phyloP scores from a whole-genome alignment of 2,113 vertebrate genomes.

The Tetraodon nigroviridis region DNA sequence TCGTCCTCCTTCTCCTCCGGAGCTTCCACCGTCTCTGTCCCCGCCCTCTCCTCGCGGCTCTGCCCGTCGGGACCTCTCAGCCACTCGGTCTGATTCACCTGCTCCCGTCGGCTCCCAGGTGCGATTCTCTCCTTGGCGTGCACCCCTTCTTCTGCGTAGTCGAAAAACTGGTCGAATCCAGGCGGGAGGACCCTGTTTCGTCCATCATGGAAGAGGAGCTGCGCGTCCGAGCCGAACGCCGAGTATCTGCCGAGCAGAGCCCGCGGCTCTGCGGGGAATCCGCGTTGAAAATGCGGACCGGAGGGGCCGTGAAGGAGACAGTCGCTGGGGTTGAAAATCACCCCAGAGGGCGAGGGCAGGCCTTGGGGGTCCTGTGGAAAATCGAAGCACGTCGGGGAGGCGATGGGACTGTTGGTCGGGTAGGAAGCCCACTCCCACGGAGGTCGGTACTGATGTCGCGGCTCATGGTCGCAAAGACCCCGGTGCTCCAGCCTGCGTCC shows the following conservation, averaged over 20 bases:
- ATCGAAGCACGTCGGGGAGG: slow-evolving; percentile 10
- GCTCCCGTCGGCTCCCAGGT: slow-evolving; percentile 71
- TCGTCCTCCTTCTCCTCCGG: slow-evolving; percentile 78
- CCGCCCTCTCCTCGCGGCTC: slow-evolving; percentile 77
- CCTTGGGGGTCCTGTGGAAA: neutral
- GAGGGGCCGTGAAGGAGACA: slow-evolving; percentile 57
- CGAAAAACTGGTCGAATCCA: slow-evolving; percentile 87
- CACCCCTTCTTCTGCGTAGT: slow-evolving; percentile 75
- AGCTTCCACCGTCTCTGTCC: slow-evolving; percentile 78
- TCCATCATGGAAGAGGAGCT: slow-evolving; percentile 57
- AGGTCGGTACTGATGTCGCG: slow-evolving; percentile 9
- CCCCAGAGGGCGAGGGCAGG: neutral
- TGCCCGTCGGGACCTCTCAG: slow-evolving; percentile 31
- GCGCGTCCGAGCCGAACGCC: slow-evolving; percentile 7
- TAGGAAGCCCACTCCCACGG: slow-evolving; percentile 83
- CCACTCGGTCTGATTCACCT: slow-evolving; percentile 18
- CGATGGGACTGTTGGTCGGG: slow-evolving; percentile 65
- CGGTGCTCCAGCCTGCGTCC: slow-evolving; percentile 15
- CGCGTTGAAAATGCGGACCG: slow-evolving; percentile 49
- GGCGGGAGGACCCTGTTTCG: slow-evolving; percentile 82
- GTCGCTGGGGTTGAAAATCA: slow-evolving; percentile 67
- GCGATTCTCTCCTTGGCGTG: slow-evolving; percentile 10
- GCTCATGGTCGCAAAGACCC: slow-evolving; percentile 15
- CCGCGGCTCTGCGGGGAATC: slow-evolving; percentile 24
- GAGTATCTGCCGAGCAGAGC: slow-evolving; percentile 1